Evolutionary conservation across 2,888 invertebrate genomes (phyloP), one percentile per base, ranked within the genome.

Genomic region (Stenurella melanura): DNA sequence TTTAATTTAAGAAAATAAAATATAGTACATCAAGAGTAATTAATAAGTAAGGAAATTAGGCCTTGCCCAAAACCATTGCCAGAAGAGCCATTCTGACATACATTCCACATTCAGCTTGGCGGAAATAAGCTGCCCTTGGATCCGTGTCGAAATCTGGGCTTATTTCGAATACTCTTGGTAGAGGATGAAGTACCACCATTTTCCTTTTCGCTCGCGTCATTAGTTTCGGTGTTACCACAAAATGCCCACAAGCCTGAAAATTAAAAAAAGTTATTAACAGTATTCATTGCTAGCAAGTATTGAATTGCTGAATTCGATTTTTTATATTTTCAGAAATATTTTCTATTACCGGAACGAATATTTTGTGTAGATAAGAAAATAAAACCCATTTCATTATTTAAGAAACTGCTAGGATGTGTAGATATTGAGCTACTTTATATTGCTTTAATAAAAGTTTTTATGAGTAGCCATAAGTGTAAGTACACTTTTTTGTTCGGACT

Each of bases 21-120:
- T 54, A 54, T 15, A 54, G 17, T 54, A 54, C 17, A 7, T 15
- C 15, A n/a, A 26, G 0, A n/a, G 15, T 15, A 7, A 54, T 9
- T 15, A 7, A 54, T 9, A 54, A 15, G 2, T 54, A 0, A 9
- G 30, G 6, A 26, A n/a, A 19, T 87, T 82, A 89, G 81, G 87
- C 89, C 83, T 85, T 89, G 69, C 96, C 97, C 15, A 97, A 92
- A 1, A 98, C 95, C 93, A 97, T 96, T 0, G 98, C 95, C 18
- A 99, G 91, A 1, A 99, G 91, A 0, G 99, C 98, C 99, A 99
- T 99, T 70, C 99, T 93, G 18, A 99, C 97, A 87, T 97, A 99
- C 95, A 99, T 96, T 80, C 99, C 99, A 87, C 97, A 96, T 89
- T 98, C 98, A 0, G 98, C 98, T 90, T 99, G 99, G 19, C 99